Evolutionary conservation across 2,888 invertebrate genomes (phyloP).

Genomic region (Ophion ventricosus): DNA sequence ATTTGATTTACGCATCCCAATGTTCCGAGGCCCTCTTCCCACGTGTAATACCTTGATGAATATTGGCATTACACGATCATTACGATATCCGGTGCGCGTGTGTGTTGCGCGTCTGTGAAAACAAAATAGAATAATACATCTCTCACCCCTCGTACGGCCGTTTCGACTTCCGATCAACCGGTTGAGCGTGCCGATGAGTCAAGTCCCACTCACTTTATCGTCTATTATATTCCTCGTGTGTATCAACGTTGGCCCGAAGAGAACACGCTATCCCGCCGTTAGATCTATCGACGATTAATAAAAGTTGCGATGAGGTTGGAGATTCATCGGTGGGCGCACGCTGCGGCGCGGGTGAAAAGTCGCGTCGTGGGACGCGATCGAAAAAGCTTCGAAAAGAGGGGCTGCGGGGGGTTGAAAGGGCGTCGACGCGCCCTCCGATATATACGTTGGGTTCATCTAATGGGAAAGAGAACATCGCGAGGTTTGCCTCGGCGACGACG

Average conservation of each 20-base stretch:
- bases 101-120: not conserved
- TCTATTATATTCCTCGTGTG: conserved; percentile 39
- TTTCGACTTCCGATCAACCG: conserved; percentile 61
- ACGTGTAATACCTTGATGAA: not conserved
- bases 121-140: conserved; percentile 22
- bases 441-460: conserved; percentile 67
- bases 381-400: conserved; percentile 35
- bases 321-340: conserved; percentile 35
- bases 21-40: conserved; percentile 11
- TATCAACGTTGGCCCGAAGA: conserved; percentile 15
- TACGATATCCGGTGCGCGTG: conserved; percentile 49
- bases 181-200: conserved; percentile 56
- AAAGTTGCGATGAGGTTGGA: conserved; percentile 68
- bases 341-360: conserved; percentile 6
- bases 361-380: conserved; percentile 42
- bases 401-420: conserved; percentile 43
- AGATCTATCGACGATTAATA: conserved; percentile 77
- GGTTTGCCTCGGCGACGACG: conserved; percentile 16
- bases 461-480: conserved; percentile 71
- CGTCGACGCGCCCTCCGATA: conserved; percentile 56
- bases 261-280: conserved; percentile 78
- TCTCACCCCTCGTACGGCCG: not conserved
- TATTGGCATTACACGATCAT: conserved; percentile 11
- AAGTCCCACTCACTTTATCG: conserved; percentile 51
- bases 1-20: conserved; percentile 21